Base-by-base conservation (phyloP, 2,888 invertebrate genomes). In the Nemapogon koenigi region DNA sequence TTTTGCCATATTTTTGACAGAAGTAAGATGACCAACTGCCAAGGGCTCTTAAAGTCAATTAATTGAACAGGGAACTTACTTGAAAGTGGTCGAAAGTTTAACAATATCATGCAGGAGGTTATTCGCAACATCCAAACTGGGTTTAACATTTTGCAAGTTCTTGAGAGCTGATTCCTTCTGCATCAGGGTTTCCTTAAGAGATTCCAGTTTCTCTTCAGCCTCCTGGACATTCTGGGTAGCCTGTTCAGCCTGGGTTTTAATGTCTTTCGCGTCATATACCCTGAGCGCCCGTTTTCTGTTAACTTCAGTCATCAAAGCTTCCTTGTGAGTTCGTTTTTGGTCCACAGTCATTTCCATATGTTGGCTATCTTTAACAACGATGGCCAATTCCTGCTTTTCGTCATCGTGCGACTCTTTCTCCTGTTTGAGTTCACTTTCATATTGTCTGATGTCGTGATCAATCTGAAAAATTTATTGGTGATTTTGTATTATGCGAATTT, bases 201-300 rank as follows among this genome's bases (percentile, higher is more conserved):
- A 50, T 4, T 57, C 59, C 1, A 67, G 39, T 18, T 65, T 66
- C 30, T 68, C 62, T 18, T 73, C 70, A 0, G 57, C 61, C 28
- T 73, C 73, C 38, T 63, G 60, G 0, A 69, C 61, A 40, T 62
- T 62, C 28, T 57, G 60, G 0, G 59, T 49, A 0, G 71, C 65
- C 43, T 68, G 62, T 32, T 60, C 59, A 0, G 52, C 65, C 16
- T 75, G 64, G 0, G 58, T 52, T 32, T 51, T 55, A 2, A 75
- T 61, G 41, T 73, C 76, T 0, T 73, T 69, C 0, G 65, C 72
- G 40, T 76, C 71, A 29, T 66, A 64, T 0, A 78, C 76, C 36
- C 70, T 60, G 2, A 65, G 42, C 2, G 66, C 63, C 41, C 51
- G 57, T 27, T 60, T 66, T 16, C 64, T 55, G 0, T 59, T 62